Percentiles rank a stretch among this genome's conserved stretches.
Evolutionary conservation across 53 echinoderm and acorn worm species (phyloP).

Genomic region (Glandiceps talaboti): DNA sequence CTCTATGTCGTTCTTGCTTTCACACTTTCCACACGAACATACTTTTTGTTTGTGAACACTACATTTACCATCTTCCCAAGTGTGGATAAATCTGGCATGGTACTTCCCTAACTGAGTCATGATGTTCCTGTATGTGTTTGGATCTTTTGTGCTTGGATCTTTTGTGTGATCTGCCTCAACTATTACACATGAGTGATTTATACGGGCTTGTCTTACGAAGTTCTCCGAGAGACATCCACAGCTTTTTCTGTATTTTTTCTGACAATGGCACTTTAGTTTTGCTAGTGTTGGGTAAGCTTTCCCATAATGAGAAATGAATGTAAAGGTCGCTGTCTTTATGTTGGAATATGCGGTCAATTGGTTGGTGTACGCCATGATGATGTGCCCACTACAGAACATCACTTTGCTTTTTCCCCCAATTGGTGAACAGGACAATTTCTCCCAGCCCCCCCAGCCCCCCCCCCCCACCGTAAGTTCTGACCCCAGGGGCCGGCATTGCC

Average conservation of each 20-base stretch:
- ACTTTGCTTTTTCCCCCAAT: background rate
- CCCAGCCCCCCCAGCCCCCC: too few species aligned
- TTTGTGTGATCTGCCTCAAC: background rate
- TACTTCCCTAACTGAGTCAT: background rate
- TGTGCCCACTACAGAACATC: background rate
- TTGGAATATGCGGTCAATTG: background rate
- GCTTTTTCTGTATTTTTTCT: too few species aligned
- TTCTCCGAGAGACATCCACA: background rate
- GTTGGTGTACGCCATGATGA: background rate
- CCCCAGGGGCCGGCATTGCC: too few species aligned
- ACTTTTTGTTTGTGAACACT: background rate
- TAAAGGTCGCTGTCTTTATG: background rate
- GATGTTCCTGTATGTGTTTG: background rate
- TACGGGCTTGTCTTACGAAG: background rate
- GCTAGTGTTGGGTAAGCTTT: background rate
- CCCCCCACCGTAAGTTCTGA: too few species aligned
- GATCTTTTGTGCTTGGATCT: too few species aligned
- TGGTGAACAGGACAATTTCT: too few species aligned
- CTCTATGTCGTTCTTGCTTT: background rate
- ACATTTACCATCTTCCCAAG: conserved; percentile 3
- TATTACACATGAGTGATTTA: conserved; percentile 3
- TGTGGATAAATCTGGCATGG: background rate
- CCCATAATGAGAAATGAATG: background rate
- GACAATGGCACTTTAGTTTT: background rate
- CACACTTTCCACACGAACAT: conserved; percentile 4